Evolutionary conservation across 2,113 vertebrate genomes (phyloP), one percentile per base, ranked within the genome.

Genomic region (Corythoichthys haematopterus): DNA sequence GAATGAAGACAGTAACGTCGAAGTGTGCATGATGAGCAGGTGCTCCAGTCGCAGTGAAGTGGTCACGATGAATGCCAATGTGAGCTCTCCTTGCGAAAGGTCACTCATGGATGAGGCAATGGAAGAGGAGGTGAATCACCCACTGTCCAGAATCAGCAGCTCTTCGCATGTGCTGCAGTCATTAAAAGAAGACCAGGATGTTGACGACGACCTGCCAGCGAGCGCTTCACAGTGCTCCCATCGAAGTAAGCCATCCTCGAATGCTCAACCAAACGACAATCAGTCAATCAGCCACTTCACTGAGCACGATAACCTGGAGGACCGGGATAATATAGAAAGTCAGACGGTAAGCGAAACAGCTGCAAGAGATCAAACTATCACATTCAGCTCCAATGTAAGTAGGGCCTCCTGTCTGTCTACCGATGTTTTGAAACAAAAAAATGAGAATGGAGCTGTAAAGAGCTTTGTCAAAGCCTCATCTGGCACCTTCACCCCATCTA

Each of bases 21-120:
- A 86, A 2, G 89, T 92, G 2, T 66, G 83, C 60, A 87, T 79
- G 0, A 15, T 89, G 55, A 92, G 90, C 66, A 82, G 74, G 3
- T 83, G 82, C 59, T 84, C n/a, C 51, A 88, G 85, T 76, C 75
- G 50, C 40, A 88, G 85, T 28, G 85, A 89, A 45, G 75, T 88
- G 0, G 57, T 84, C 0, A 45, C 72, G 6, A 3, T 68, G 3
- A 79, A 83, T 4, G 38, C 55, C 36, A 72, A 65, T 48, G 20
- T 58, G 6, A 75, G 35, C 45, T 75, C 79, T 4, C n/a, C 36
- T 6, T 76, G 79, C 14, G 50, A 37, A 35, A 82, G 65, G 64
- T 85, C 80, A 3, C 53, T 28, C 0, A 81, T 79, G 52, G 78
- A 78, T 8, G 82, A 82, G 60, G 13, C 70, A 2, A 70, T 58